A percentile compares a stretch with the other conserved stretches of the same genome.
These are phyloP conservation scores for Anneissia japonica DNA, from an alignment of 35 echinoderm and acorn worm genomes.

Conservation along the genomic window DNA sequence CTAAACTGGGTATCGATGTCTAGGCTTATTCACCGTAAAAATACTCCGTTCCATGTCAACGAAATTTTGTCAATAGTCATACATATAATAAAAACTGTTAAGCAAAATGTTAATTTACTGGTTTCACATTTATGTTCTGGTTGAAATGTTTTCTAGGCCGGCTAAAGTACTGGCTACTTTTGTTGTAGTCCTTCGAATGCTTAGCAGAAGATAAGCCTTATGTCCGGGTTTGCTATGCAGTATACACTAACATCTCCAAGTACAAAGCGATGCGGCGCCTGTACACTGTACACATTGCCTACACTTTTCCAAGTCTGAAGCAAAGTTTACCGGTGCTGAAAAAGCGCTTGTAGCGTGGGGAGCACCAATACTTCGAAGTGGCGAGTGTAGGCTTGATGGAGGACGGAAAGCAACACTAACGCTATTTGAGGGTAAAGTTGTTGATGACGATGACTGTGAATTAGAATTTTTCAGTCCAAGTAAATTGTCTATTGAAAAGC, in stretches of 20 bases:
- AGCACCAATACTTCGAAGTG: neutral
- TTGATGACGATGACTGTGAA: neutral
- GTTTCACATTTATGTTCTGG: neutral
- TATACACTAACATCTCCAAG: neutral
- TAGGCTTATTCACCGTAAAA: neutral
- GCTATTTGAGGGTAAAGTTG: neutral
- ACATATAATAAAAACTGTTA: neutral
- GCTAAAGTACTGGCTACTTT: neutral
- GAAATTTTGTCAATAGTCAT: neutral
- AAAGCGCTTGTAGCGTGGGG: neutral
- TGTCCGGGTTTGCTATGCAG: neutral
- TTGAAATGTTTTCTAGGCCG: neutral
- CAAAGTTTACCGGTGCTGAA: neutral
- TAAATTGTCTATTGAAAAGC: constrained; percentile 18
- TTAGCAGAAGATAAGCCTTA: neutral
- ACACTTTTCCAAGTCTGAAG: constrained; percentile 4
- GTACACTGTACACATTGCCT: constrained; percentile 15
- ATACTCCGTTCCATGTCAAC: neutral
- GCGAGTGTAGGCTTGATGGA: neutral
- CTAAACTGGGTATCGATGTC: neutral
- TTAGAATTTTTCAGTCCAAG: constrained; percentile 1
- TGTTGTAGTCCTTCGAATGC: too few relatives aligned
- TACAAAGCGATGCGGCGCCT: neutral
- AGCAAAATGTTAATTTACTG: too few relatives aligned
- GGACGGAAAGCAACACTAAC: neutral